Base-by-base conservation (phyloP, 1,140 invertebrate species). In the Monochamus saltuarius region DNA sequence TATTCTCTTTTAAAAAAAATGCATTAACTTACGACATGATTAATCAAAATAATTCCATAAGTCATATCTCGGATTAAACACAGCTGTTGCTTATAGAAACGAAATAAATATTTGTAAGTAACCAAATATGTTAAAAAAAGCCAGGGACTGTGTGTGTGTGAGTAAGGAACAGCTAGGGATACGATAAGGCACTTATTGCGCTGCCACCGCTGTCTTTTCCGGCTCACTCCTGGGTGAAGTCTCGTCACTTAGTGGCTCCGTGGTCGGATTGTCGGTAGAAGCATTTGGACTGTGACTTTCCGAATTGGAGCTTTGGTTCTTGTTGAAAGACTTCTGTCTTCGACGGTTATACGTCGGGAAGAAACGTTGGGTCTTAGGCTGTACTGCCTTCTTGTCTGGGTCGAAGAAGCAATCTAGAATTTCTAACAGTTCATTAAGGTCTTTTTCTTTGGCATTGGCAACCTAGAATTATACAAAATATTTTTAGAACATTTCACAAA, bases 381-480 rank as follows among this genome's bases (percentile, higher is more conserved):
- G 77, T 8, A 82, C 69, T 9, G 78, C 73, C 17, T 82, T 79
- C 73, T 87, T 87, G 57, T 80, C 78, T n/a, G 85, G 85, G 75
- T 87, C 85, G 69, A 89, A 91, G 69, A 87, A 86, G 71, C 84
- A 84, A 72, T 89, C 86, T 17, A 91, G 79, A 58, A 90, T 83
- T 34, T 85, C 82, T 14, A 89, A 75, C 40, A 90, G 70, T 70
- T 89, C 88, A 14, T 84, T 80, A 40, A 85, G 76, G 63, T 88
- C 86, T 58, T 87, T 85, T 19, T 81, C 73, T 50, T 86, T 85
- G 7, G 68, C 72, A 59, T 74, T 75, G 22, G 69, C 56, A 38
- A 75, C 58, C 71, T 75, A 14, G 10, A 69, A 64, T n/a, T 40
- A 22, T 4, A 17, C 7, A 10, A 29, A n/a, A 49, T 49, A 10